Percentiles rank a stretch among this genome's conserved stretches.
Conservation (phyloP, 2,797 vertebrate species). For the Spinus pinus region DNA sequence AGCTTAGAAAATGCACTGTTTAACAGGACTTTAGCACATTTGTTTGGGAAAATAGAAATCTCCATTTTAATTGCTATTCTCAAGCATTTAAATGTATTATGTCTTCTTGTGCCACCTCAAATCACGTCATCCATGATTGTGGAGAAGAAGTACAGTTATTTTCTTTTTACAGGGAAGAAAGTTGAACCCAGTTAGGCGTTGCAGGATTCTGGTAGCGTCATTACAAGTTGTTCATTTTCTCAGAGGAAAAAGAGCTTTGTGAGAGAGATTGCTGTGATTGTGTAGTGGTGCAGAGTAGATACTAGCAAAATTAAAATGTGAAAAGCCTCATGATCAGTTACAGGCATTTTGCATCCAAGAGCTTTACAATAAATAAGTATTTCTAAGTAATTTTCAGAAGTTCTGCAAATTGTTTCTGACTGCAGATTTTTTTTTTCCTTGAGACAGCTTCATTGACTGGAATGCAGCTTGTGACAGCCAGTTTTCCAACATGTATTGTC, state of each 20-base stretch:
- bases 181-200: neutral
- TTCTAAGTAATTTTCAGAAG: neutral
- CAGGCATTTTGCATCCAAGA: neutral
- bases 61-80: neutral
- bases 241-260: neutral
- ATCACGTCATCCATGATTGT: neutral
- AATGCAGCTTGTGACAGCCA: constrained; percentile 76
- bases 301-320: neutral
- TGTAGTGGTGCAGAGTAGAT: neutral
- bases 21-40: neutral
- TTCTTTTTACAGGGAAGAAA: neutral
- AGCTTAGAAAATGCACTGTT: neutral
- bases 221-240: neutral
- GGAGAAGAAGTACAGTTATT: neutral
- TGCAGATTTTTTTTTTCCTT: neutral
- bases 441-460: constrained; percentile 77
- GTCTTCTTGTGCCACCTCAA: neutral
- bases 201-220: neutral
- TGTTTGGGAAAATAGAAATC: neutral
- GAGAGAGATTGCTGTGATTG: neutral
- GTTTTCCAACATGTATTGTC: constrained; percentile 76
- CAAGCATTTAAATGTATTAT: neutral
- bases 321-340: neutral
- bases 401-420: constrained; percentile 13
- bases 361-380: neutral